phyloP scores from a whole-genome alignment of 2,797 vertebrate species.

The Taeniopygia guttata region DNA sequence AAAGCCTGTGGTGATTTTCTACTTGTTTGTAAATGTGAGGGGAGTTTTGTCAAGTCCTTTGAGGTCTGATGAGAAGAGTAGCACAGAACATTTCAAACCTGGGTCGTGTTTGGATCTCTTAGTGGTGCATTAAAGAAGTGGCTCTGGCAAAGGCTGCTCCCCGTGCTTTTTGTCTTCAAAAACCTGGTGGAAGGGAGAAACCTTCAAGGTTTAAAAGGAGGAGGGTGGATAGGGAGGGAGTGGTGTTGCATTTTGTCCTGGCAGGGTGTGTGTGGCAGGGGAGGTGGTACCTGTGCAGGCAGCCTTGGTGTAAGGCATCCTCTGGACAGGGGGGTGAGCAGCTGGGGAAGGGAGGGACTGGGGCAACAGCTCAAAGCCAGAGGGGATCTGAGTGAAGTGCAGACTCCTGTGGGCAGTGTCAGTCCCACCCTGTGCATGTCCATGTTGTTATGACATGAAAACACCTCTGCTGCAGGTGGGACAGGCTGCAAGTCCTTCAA shows the following conservation, averaged over 20 bases:
- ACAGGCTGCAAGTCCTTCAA: not conserved
- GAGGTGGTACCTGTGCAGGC: fast-evolving
- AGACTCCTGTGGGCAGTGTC: not conserved
- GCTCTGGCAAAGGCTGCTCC: not conserved
- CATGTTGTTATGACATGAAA: fast-evolving
- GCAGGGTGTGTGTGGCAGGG: too few species aligned
- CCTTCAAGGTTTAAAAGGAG: not conserved
- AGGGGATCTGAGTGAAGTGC: not conserved
- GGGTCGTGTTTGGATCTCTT: fast-evolving
- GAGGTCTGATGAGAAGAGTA: not conserved
- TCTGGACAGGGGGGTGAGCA: not conserved
- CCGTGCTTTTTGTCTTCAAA: not conserved
- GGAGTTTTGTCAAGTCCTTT: not conserved
- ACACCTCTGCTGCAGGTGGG: not conserved
- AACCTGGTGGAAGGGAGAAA: not conserved
- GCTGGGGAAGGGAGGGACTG: not conserved
- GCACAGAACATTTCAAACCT: too few species aligned
- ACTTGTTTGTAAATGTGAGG: not conserved
- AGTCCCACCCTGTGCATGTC: not conserved
- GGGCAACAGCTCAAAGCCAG: not conserved
- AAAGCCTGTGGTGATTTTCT: not conserved
- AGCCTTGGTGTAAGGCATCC: not conserved
- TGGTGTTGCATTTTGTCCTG: fast-evolving
- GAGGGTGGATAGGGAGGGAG: not conserved
- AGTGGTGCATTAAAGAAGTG: not conserved